Evolutionary conservation across 2,113 vertebrate species (phyloP), one percentile per base, ranked within the genome.

Genomic region (Lophura nycthemera): DNA sequence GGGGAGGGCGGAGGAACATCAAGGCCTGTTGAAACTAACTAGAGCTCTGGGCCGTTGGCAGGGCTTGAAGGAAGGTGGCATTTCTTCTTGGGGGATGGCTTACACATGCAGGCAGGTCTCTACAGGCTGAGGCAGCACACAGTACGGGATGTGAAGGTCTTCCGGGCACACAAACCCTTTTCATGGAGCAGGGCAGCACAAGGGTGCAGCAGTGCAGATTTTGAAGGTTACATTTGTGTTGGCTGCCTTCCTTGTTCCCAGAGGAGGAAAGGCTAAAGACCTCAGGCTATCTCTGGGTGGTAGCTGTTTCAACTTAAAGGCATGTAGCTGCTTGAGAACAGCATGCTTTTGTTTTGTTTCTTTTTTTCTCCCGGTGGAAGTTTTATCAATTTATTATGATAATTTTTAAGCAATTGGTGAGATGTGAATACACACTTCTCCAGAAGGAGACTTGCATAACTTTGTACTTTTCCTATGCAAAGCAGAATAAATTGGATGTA

Each of bases 281-380:
- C 80, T 89, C 56, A 43, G 85, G 81, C 93, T 95, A 27, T 96
- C 66, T 69, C 90, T 94, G 95, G 96, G 92, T 97, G 93, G 83
- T 95, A 82, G 78, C 93, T 95, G 24, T 97, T 97, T 95, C 90
- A 85, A 17, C 81, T 96, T 70, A 78, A 95, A 96, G 94, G 95
- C 52, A 2, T 94, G 71, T 56, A 93, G 86, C 83, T 90, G 92
- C 95, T 83, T 92, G 95, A 90, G 80, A 96, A 69, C 77, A 87
- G 82, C 67, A n/a, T 89, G 96, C 94, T 96, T 92, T 89, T 90
- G 75, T 83, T 76, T 64, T 84, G 69, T 34, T 96, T 38, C 95
- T 86, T 86, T 50, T 54, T 54, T 29, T 54, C 78, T 89, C 87
- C 54, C 92, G 56, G 48, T 87, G 73, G 74, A 96, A 95, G 54